Base-by-base conservation (phyloP, 2,797 vertebrate genomes). In the Pseudomugil gertrudae region DNA sequence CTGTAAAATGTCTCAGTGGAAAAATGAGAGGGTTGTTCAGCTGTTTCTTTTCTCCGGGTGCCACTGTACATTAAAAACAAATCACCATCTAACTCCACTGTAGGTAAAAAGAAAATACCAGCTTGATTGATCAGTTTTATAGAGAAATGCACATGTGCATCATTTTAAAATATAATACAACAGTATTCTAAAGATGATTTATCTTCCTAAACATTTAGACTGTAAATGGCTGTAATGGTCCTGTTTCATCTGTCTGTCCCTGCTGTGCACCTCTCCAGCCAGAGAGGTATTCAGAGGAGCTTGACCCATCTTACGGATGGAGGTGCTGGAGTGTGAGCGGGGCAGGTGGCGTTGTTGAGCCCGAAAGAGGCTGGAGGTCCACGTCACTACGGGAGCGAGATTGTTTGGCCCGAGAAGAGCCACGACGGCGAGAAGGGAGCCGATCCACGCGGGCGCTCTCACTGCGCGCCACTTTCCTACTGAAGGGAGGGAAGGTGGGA, bases 351-450 rank as follows among this genome's bases (percentile, higher is more conserved):
- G 93, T 84, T 63, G 93, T 78, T 23, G 70, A 80, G 78, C 88
- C 65, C 23, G 92, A 89, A 24, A 60, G 95, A 81, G 69, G 94
- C 92, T 96, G 95, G 78, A 96, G 94, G 91, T 98, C 96, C 93
- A 98, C 96, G 45, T 97, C 96, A 15, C 96, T 98, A 89, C 96
- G 94, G 88, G 96, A 97, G 67, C 96, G 95, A 4, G 92, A 95
- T 93, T 96, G 94, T 92, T 95, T 96, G 92, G 85, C 93, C 88
- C 94, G 88, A 74, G 95, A 93, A 63, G 95, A 93, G 83, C 94
- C 94, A 64, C 93, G 94, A 47, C 95, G 95, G 52, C 94, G 94
- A 60, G 95, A 94, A 57, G 95, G 92, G 83, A 95, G 95, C 64
- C 95, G 95, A 79, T 96, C 95, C 89, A 95, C 93, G 17, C 95